Base-by-base conservation (phyloP, 1,140 invertebrate genomes). In the Drosophila virilis region DNA sequence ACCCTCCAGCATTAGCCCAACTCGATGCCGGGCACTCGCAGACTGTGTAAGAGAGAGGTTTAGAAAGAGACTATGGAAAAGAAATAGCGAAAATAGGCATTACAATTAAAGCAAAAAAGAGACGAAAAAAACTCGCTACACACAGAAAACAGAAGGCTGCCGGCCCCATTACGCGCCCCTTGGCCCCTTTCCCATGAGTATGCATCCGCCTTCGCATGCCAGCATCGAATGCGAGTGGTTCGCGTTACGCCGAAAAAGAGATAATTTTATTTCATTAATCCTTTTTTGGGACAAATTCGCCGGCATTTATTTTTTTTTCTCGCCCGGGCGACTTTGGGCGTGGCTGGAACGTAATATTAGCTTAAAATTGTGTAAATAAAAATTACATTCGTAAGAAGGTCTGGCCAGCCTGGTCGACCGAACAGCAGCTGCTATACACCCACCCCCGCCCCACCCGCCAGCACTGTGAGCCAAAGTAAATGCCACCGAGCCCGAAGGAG, bases 241-340 rank as follows among this genome's bases (percentile, higher is more conserved):
- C 77, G 76, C 77, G 84, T 88, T 88, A 88, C 84, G 74, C 77
- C 77, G 71, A 84, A 89, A 89, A 89, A 89, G 84, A 89, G 84
- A 89, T 89, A 89, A 89, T 89, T 89, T 89, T 89, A 89, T 89
- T 89, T 89, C 84, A 89, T 89, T 89, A 89, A 89, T 89, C 84
- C 84, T 89, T 89, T 88, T 89, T 89, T 89, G 84, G 84, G 84
- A 89, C 84, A 89, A 89, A 88, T 88, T 88, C 66, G 73, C 76
- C 43, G 58, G 42, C 61, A 52, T 35, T 67, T 71, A 52, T 55
- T 52, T 58, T 69, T 60, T 40, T 58, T 74, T 48, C 80, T 57
- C 17, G 57, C 54, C 48, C 48, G 59, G 17, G 28, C 62, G 46
- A 64, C 77, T 79, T 84, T 86, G 84, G 83, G 83, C 76, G 83